A percentile compares a stretch with the other conserved stretches of the same genome.
phyloP scores from a whole-genome alignment of 92 coral and sea anemone species.

The Zoanthus solanderi region DNA sequence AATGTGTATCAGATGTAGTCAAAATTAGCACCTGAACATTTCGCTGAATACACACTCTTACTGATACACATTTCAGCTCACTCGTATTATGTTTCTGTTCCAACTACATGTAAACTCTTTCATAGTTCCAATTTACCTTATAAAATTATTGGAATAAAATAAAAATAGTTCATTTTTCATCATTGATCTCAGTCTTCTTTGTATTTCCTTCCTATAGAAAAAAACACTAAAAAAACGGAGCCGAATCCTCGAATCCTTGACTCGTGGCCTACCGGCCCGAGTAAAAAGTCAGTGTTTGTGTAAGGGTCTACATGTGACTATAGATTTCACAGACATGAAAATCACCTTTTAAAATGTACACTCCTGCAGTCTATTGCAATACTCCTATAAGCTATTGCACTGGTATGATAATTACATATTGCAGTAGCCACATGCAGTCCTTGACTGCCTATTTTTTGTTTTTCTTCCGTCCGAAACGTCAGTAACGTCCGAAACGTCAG shows the following conservation, averaged over 20 bases:
- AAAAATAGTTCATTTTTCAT: slow-evolving; percentile 21
- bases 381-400: not conserved
- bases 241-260: slow-evolving; percentile 12
- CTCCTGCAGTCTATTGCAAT: not conserved
- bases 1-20: slow-evolving; percentile 24
- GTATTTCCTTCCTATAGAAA: slow-evolving; percentile 24
- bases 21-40: slow-evolving; percentile 21
- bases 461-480: too few relatives aligned
- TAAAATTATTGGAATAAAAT: slow-evolving; percentile 21
- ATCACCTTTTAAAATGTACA: not conserved
- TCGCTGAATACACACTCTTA: slow-evolving; percentile 25
- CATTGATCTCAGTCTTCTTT: slow-evolving; percentile 24
- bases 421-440: too few relatives aligned
- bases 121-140: slow-evolving; percentile 24
- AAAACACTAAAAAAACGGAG: slow-evolving; percentile 19
- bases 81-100: slow-evolving; percentile 22
- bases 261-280: slow-evolving; percentile 1
- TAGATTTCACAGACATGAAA: not conserved
- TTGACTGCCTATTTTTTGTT: too few relatives aligned
- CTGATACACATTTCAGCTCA: slow-evolving; percentile 25
- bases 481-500: too few relatives aligned
- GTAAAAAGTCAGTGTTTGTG: slow-evolving; percentile 12
- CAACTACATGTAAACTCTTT: slow-evolving; percentile 24
- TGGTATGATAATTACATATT: too few relatives aligned
- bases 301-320: slow-evolving; percentile 7